Conservation (phyloP, 2,113 vertebrate species). For the Seriola aureovittata region DNA sequence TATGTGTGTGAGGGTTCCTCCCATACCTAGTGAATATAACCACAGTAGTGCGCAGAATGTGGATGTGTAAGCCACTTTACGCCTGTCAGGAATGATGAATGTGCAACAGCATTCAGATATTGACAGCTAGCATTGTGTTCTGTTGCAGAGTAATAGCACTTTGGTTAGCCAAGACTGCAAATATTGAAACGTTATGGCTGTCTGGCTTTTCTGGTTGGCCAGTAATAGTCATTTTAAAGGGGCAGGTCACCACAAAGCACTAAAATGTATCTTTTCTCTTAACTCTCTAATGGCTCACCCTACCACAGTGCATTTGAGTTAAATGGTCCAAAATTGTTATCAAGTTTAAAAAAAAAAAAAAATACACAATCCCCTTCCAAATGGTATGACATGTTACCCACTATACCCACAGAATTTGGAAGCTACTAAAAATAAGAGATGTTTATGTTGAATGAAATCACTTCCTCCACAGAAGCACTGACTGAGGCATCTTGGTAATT, state of each 20-base stretch:
- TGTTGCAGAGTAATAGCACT: not conserved
- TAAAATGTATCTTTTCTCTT: not conserved
- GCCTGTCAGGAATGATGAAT: slow-evolving; percentile 17
- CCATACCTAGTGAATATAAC: slow-evolving; percentile 5
- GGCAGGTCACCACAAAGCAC: not conserved
- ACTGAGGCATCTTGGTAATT: not conserved
- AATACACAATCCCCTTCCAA: not conserved
- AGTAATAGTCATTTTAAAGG: not conserved
- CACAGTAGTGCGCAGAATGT: not conserved
- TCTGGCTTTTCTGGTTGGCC: not conserved
- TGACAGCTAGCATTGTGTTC: slow-evolving; percentile 13
- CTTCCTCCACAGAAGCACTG: not conserved
- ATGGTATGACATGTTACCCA: not conserved
- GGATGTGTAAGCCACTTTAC: slow-evolving; percentile 8
- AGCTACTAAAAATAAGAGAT: not conserved
- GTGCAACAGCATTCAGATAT: slow-evolving; percentile 5
- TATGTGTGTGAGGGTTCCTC: not conserved
- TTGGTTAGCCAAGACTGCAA: not conserved
- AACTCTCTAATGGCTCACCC: not conserved
- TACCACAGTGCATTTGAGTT: no score
- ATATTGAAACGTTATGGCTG: not conserved
- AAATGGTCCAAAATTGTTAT: not conserved
- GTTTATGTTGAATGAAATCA: no score
- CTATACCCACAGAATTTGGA: not conserved
- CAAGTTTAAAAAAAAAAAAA: not conserved